Conservation (phyloP, 2,797 vertebrate genomes). For the Enteromius mattozi region DNA sequence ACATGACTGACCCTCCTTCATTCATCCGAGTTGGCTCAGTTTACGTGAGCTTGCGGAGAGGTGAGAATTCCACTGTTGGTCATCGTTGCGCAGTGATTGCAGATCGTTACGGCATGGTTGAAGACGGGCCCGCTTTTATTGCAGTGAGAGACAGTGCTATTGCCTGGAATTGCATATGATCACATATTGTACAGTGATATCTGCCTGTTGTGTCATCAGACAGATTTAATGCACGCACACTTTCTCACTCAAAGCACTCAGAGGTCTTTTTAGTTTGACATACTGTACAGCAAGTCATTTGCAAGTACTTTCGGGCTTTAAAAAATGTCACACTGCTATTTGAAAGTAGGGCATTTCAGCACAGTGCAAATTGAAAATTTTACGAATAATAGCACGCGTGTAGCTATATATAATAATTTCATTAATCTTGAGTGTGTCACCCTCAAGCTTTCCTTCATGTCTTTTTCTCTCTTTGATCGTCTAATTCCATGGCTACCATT, state of each 20-base stretch:
- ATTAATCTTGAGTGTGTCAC: constrained; percentile 14
- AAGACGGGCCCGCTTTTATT: constrained; percentile 54
- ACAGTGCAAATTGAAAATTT: neutral
- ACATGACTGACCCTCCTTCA: constrained; percentile 56
- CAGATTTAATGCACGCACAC: constrained; percentile 32
- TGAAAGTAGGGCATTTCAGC: constrained; percentile 28
- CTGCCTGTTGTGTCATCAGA: constrained; percentile 64
- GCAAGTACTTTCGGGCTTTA: constrained; percentile 30
- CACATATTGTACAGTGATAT: constrained; percentile 58
- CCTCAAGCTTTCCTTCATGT: constrained; percentile 3
- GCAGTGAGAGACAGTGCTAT: constrained; percentile 61
- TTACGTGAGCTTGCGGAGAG: constrained; percentile 40
- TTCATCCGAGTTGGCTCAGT: constrained; percentile 27
- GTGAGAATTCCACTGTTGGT: constrained; percentile 72
- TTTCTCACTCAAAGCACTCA: constrained; percentile 45
- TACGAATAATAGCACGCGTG: neutral
- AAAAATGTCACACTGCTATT: constrained; percentile 26
- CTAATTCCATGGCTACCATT: constrained; percentile 25
- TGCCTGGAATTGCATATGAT: constrained; percentile 66
- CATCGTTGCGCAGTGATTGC: constrained; percentile 81
- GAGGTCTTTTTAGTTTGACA: constrained; percentile 52
- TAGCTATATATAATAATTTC: constrained; percentile 1
- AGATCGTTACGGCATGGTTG: constrained; percentile 77
- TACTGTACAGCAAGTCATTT: constrained; percentile 46
- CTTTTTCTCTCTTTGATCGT: constrained; percentile 29